A percentile compares a stretch with the other conserved stretches of the same genome.
These are phyloP conservation scores for Podarcis lilfordi DNA, from an alignment of 2,797 vertebrate genomes.

Conservation along the genomic window DNA sequence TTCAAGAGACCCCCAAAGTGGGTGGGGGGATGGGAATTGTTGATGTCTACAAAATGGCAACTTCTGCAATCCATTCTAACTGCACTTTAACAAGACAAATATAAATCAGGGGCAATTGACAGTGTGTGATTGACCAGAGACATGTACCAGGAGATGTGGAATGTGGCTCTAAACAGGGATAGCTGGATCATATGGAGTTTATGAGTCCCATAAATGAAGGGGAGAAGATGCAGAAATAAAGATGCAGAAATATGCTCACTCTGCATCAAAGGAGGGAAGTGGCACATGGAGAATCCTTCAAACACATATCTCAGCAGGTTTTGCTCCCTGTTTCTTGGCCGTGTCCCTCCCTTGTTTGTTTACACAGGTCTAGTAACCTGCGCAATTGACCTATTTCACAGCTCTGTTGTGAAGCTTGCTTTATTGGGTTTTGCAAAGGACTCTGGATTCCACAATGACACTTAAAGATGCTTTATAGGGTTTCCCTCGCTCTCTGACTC, in stretches of 20 bases:
- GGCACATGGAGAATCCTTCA: not conserved
- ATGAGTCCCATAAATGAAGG: not conserved
- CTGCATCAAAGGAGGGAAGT: too few species aligned
- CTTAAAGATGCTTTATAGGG: slow-evolving; percentile 5
- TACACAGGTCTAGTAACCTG: not conserved
- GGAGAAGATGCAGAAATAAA: too few species aligned
- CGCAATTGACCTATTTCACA: not conserved
- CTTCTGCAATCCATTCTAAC: not conserved
- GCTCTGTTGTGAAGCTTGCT: not conserved
- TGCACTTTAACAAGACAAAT: not conserved
- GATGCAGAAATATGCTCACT: too few species aligned
- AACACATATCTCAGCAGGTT: not conserved
- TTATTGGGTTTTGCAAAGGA: not conserved
- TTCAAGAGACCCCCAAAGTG: not conserved
- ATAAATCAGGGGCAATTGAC: not conserved
- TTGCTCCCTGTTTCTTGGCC: not conserved
- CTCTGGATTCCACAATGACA: not conserved
- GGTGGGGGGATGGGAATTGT: not conserved
- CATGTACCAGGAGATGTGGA: not conserved
- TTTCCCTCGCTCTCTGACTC: slow-evolving; percentile 61
- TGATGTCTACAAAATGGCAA: not conserved
- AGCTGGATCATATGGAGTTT: not conserved
- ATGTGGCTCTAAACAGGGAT: not conserved
- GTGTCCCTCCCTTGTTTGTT: not conserved
- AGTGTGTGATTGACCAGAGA: not conserved